Conservation (phyloP, 92 coral and sea anemone genomes). For the Zoanthus sansibaricus region DNA sequence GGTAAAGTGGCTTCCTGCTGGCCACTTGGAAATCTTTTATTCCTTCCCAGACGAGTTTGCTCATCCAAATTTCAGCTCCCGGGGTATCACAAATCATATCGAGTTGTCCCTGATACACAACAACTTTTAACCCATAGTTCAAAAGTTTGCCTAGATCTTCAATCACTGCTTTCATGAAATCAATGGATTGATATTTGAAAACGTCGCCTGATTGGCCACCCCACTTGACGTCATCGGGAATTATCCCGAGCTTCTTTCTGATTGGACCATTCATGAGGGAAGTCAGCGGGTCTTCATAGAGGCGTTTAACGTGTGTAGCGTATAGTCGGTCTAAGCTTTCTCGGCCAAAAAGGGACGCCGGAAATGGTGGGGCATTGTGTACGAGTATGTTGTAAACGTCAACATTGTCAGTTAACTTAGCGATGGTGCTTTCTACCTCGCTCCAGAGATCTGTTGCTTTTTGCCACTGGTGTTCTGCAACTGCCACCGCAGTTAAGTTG, state of each 20-base stretch:
- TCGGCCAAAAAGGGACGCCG: constrained; percentile 45
- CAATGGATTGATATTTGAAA: constrained; percentile 75
- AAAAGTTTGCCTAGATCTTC: constrained; percentile 83
- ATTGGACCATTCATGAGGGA: constrained; percentile 95
- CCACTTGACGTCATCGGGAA: constrained; percentile 89
- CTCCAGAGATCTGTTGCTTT: constrained; percentile 84
- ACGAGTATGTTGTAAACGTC: constrained; percentile 87
- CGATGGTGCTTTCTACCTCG: constrained; percentile 70
- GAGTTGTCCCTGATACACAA: constrained; percentile 91
- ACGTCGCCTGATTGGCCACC: constrained; percentile 89
- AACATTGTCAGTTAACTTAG: constrained; percentile 81
- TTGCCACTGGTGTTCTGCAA: constrained; percentile 69
- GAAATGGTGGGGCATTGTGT: constrained; percentile 73
- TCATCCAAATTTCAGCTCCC: constrained; percentile 89
- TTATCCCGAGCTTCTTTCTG: constrained; percentile 95
- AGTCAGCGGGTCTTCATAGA: constrained; percentile 68
- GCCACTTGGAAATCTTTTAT: constrained; percentile 61
- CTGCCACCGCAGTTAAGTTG: constrained; percentile 84
- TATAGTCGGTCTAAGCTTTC: constrained; percentile 68
- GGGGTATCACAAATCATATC: constrained; percentile 90
- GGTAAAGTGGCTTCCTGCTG: constrained; percentile 73
- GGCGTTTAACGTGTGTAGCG: constrained; percentile 77
- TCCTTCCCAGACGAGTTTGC: constrained; percentile 83
- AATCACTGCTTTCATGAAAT: constrained; percentile 93
- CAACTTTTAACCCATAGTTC: constrained; percentile 71